Base-by-base conservation (phyloP, 92 coral and sea anemone genomes). In the Zoanthus sansibaricus region DNA sequence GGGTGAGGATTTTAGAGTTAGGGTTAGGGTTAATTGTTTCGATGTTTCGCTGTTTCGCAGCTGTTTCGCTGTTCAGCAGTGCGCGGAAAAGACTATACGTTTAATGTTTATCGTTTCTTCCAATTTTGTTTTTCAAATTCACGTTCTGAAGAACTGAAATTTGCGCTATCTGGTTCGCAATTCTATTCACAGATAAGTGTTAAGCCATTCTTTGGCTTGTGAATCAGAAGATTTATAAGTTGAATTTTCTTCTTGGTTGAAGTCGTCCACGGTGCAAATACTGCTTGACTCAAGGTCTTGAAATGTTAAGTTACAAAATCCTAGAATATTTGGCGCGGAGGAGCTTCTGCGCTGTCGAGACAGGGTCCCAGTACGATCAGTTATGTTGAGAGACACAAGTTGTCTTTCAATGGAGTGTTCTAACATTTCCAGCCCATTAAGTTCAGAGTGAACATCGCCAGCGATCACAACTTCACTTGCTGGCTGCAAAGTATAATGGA, bases 321-420 rank as follows among this genome's bases (percentile, higher is more conserved):
- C 75, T 82, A 89, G 91, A 84, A 91, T 94, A 89, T 93, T 89
- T 68, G 96, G 96, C 11, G 93, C 91, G n/a, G 94, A 92, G 37
- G 91, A 25, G 66, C 76, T 59, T 76, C 90, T 87, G n/a, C 77
- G 79, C 82, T 83, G 68, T 33, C 84, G 78, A 67, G 88, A 76
- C 42, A 68, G 78, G 1, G 78, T 85, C 56, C 67, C 67, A 86
- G 72, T 72, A 47, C 17, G 83, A 21, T 88, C 90, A 52, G 77
- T 74, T 72, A 84, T 82, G 83, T 91, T 87, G 69, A 91, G 87
- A 79, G 83, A 76, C 11, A 82, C 77, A 18, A 91, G 92, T 48
- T 91, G 94, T 14, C 72, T 92, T 70, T 93, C 96, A 74, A 93
- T 88, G n/a, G 89, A 92, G 2, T 75, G 82, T 16, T 94, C 77